Conservation (phyloP, 2,888 invertebrate genomes). For the Agrilus biguttatus region DNA sequence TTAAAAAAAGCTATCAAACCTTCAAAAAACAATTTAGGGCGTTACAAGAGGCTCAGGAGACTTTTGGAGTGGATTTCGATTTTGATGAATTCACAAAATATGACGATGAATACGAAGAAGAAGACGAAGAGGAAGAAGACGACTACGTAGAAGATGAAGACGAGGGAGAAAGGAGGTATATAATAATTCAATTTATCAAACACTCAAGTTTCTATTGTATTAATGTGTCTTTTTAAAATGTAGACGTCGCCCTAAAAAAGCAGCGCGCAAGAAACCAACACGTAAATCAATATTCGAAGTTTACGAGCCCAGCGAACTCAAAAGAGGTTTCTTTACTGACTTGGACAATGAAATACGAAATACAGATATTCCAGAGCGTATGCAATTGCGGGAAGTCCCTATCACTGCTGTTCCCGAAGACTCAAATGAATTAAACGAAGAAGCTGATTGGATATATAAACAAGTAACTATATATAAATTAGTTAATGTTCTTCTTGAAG, state of each 20-base stretch:
- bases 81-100: conserved; percentile 82
- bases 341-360: conserved; percentile 80
- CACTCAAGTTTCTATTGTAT: conserved; percentile 1
- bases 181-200: conserved; percentile 1
- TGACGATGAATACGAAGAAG: conserved; percentile 73
- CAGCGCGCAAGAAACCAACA: conserved; percentile 58
- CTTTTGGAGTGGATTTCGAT: conserved; percentile 98
- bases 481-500: neutral
- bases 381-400: conserved; percentile 80
- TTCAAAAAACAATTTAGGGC: conserved; percentile 40
- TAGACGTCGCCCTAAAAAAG: conserved; percentile 53
- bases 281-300: conserved; percentile 85
- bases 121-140: conserved; percentile 68
- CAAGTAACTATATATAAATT: conserved; percentile 28
- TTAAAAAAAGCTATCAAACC: neutral
- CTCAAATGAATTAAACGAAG: conserved; percentile 79
- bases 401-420: conserved; percentile 70
- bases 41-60: conserved; percentile 95
- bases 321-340: conserved; percentile 91
- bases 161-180: conserved; percentile 34
- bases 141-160: conserved; percentile 69
- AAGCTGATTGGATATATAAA: conserved; percentile 95
- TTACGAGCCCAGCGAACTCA: conserved; percentile 94
- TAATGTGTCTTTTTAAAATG: neutral
- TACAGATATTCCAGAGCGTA: conserved; percentile 81